Base-by-base conservation (phyloP, 2,888 invertebrate genomes). In the Harpalus rubripes region DNA sequence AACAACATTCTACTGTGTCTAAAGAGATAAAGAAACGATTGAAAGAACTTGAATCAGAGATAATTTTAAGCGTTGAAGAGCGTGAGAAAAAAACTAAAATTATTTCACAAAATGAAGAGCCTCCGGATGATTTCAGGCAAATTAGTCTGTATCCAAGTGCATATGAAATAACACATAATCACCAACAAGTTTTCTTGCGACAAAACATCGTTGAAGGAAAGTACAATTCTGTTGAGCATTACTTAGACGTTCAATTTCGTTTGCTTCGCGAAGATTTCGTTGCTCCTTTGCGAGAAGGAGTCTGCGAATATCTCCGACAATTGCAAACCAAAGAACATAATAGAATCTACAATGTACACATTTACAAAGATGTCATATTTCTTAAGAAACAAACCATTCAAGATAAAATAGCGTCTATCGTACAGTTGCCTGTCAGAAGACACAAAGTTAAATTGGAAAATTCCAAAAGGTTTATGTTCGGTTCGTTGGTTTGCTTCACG, bases 241-340 rank as follows among this genome's bases (percentile, higher is more conserved):
- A 97, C 88, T 90, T 97, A 15, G 95, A 95, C 86, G 91, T 94
- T 18, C 96, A 96, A 87, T 95, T 95, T 88, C 92, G 94, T 58
- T 91, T 96, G 32, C 88, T 96, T 65, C 91, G 95, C 32, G 96
- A 96, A 91, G 96, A 96, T 89, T 96, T 95, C 88, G 92, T 95
- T 58, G 91, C 92, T 44, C 95, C 96, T 0, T 88, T 97, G 12
- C 91, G 95, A 26, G 92, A 94, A 88, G 95, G 95, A 86, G 92
- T 95, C 18, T 83, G 72, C 41, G 22, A 22, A 2, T 84, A 26
- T 56, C 32, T 80, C 10, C 3, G 78, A 16, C 18, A 82, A 56
- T 16, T 26, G 39, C 32, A 22, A 32, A 22, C 52, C 8, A 8
- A 61, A 26, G 18, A 52, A 32, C 15, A 5, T n/a, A 32, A 41